phyloP scores from a whole-genome alignment of 1,140 invertebrate species.

The Danaus plexippus region DNA sequence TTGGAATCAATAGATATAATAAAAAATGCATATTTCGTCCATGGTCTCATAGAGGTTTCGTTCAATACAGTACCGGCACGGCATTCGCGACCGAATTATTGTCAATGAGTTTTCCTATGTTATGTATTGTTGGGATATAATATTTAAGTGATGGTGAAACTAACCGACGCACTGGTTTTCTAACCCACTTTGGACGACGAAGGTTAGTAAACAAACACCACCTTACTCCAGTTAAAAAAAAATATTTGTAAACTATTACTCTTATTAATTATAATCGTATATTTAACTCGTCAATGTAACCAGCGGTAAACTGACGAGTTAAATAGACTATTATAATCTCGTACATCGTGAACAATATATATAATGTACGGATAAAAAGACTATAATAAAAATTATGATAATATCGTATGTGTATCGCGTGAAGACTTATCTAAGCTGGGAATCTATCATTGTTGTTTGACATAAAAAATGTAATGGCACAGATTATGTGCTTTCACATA shows the following conservation, averaged over 20 bases:
- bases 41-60: slow-evolving; percentile 55
- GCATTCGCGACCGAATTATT: slow-evolving; percentile 21
- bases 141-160: slow-evolving; percentile 24
- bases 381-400: slow-evolving; percentile 19
- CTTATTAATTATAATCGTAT: not conserved
- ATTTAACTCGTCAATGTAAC: slow-evolving; percentile 6
- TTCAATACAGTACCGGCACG: slow-evolving; percentile 45
- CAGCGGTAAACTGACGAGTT: slow-evolving; percentile 17
- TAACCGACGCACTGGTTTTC: slow-evolving; percentile 11
- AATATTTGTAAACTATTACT: not conserved
- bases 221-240: not conserved
- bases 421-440: slow-evolving; percentile 25
- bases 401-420: slow-evolving; percentile 23
- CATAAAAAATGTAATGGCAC: slow-evolving; percentile 15
- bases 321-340: slow-evolving; percentile 9
- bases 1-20: slow-evolving; percentile 63
- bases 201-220: slow-evolving; percentile 39
- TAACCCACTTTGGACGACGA: slow-evolving; percentile 16
- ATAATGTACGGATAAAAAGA: no score
- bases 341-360: no score
- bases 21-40: slow-evolving; percentile 69
- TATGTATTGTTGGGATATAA: not conserved
- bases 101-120: no score
- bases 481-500: slow-evolving; percentile 15
- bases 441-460: slow-evolving; percentile 27